A percentile compares a stretch with the other conserved stretches of the same genome.
Evolutionary conservation across 1,140 invertebrate species (phyloP).

Genomic region (Hesperophylax magnus): DNA sequence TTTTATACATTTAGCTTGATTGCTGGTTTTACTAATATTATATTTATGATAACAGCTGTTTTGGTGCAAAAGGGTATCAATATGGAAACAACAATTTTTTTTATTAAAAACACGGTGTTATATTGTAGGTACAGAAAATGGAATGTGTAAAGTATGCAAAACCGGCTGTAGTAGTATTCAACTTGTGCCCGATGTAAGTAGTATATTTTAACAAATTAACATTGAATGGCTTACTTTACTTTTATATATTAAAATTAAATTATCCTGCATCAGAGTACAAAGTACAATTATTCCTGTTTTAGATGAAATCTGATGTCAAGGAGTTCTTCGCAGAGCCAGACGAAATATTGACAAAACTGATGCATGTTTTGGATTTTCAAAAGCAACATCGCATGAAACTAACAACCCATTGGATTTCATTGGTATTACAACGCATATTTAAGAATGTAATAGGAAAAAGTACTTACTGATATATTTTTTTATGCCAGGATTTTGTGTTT

Average conservation of each 20-base stretch:
- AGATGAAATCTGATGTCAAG: slow-evolving; percentile 69
- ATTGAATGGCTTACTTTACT: neutral
- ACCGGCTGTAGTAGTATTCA: slow-evolving; percentile 66
- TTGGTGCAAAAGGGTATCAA: too few relatives aligned
- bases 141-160: slow-evolving; percentile 65
- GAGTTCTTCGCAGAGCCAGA: slow-evolving; percentile 69
- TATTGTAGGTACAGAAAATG: slow-evolving; percentile 61
- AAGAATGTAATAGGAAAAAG: too few relatives aligned
- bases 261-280: too few relatives aligned
- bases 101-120: neutral
- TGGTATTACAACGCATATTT: too few relatives aligned
- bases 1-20: neutral
- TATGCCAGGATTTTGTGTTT: too few relatives aligned
- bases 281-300: neutral
- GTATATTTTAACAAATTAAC: too few relatives aligned
- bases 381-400: slow-evolving; percentile 66
- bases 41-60: neutral
- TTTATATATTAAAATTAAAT: neutral
- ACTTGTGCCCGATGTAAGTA: slow-evolving; percentile 66
- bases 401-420: slow-evolving; percentile 66
- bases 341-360: slow-evolving; percentile 67
- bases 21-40: slow-evolving; percentile 1
- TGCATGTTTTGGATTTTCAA: slow-evolving; percentile 67
- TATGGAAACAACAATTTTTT: too few relatives aligned
- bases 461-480: too few relatives aligned